Base-by-base conservation (phyloP, 2,888 invertebrate species). In the Anarsia innoxiella region DNA sequence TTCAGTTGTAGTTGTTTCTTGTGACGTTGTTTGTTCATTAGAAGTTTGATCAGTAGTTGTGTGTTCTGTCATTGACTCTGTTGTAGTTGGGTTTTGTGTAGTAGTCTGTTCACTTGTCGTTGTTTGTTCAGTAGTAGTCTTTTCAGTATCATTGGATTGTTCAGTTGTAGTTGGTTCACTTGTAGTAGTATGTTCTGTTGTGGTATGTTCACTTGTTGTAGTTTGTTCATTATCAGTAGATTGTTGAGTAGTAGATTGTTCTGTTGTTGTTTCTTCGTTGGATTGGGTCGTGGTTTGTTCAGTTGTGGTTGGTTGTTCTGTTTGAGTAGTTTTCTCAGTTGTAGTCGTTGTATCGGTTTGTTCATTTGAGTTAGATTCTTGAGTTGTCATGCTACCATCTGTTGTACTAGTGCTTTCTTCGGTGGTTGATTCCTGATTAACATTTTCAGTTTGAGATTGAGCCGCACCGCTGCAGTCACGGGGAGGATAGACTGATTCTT, bases 401-500 rank as follows among this genome's bases (percentile, higher is more conserved):
- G 52, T 42, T 33, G 46, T 43, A 23, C 45, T 39, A 40, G 44
- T 36, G 31, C 44, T 41, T 39, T 57, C 10, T n/a, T 40, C 37
- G 28, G 50, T 47, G 23, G 46, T 16, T 14, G 59, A 56, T 36
- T 39, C 44, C 41, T 59, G 46, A 14, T 49, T 8, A 10, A 28
- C 51, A 41, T 51, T 66, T 50, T 53, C 59, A 46, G 30, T 59
- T 51, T 72, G 69, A 30, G 65, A 56, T 46, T 74, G 64, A n/a
- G 56, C 45, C 13, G 68, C 60, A 48, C 66, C 60, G 48, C 66
- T 75, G 45, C 86, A 86, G 44, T 76, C 64, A 15, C 86, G 67
- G 33, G 73, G 76, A n/a, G 90, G 89, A 55, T 89, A 88, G 10
- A 90, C 88, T 4, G 89, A 88, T 40, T 88, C 87, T 46, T 88